Conservation (phyloP, 2,113 vertebrate species). For the Upupa epops region DNA sequence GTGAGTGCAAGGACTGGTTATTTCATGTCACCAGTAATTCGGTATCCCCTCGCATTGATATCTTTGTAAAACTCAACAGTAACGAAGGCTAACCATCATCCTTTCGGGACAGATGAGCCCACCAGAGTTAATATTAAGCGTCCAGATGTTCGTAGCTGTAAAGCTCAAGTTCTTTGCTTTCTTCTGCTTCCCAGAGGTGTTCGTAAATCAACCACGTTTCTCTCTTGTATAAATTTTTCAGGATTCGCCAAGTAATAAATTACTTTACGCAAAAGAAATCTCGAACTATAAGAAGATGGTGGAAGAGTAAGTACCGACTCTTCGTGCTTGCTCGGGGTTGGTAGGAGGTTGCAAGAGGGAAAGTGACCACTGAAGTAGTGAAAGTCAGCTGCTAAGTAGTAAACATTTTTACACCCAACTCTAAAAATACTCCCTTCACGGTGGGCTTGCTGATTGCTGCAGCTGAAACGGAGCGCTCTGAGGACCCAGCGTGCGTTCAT, state of each 20-base stretch:
- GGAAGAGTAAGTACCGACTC: conserved; percentile 88
- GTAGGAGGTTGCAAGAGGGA: not conserved
- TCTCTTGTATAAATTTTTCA: conserved; percentile 49
- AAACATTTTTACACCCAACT: not conserved
- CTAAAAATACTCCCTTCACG: not conserved
- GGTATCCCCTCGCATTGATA: not conserved
- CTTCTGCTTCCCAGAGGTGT: not conserved
- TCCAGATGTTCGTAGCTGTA: not conserved
- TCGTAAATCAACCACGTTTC: not conserved
- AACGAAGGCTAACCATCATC: not conserved
- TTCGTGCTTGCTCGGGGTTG: not conserved
- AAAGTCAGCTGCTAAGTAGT: not conserved
- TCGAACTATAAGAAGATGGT: conserved; percentile 99
- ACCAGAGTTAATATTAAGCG: not conserved
- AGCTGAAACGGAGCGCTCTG: not conserved
- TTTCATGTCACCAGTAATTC: not conserved
- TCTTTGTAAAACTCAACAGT: not conserved
- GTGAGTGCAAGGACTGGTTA: not conserved
- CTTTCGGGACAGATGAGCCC: not conserved
- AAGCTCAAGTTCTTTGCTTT: not conserved
- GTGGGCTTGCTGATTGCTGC: not conserved
- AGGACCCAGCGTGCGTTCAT: not conserved
- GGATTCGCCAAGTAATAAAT: conserved; percentile 99
- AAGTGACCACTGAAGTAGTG: not conserved
- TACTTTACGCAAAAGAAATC: conserved; percentile 98